Evolutionary conservation across 2,797 vertebrate species (phyloP).

Genomic region (Crypturellus tataupa): DNA sequence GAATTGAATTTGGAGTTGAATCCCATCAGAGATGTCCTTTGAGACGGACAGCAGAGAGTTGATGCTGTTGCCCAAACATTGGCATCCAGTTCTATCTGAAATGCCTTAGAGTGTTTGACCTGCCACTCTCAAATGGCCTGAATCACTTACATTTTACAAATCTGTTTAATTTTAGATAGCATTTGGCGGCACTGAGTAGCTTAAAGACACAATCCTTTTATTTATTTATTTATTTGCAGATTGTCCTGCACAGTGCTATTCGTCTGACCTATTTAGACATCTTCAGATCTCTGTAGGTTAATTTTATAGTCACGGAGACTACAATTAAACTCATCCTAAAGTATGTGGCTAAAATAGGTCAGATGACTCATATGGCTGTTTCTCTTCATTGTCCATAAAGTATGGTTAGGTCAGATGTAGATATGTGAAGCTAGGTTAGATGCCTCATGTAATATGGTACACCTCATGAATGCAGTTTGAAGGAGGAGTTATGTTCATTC

Average conservation of each 20-base stretch:
- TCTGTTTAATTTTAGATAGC: neutral
- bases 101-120: rapidly evolving
- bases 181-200: neutral
- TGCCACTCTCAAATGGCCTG: neutral
- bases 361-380: constrained; percentile 31
- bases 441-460: constrained; percentile 27
- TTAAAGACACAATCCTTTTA: neutral
- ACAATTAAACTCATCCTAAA: constrained; percentile 35
- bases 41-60: neutral
- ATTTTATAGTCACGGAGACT: constrained; percentile 34
- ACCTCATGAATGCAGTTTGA: constrained; percentile 13
- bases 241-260: neutral
- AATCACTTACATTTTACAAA: neutral
- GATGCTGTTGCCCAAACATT: neutral
- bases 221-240: neutral
- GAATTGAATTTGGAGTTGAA: neutral
- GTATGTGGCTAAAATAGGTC: constrained; percentile 9
- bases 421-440: constrained; percentile 25
- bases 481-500: constrained; percentile 46
- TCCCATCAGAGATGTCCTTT: neutral
- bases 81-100: neutral
- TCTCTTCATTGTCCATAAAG: neutral
- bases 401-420: constrained; percentile 19
- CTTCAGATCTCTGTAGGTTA: neutral
- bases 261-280: neutral